Evolutionary conservation across 1,140 invertebrate genomes (phyloP), one percentile per base, ranked within the genome.

Genomic region (Berghia stephanieae): DNA sequence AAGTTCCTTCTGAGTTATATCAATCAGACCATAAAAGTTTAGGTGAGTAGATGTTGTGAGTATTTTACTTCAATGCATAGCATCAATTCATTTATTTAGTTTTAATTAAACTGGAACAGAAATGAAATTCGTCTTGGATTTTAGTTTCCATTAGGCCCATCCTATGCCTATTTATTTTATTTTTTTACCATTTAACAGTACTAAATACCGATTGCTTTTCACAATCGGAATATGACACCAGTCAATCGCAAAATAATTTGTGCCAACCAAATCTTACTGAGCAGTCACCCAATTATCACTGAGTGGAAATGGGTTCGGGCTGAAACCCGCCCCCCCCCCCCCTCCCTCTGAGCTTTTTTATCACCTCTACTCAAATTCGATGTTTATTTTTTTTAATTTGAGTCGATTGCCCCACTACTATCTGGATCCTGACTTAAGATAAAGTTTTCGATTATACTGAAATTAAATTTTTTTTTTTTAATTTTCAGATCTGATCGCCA

Each of bases 401-500:
- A n/a, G 16, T 18, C 24, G 38, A 57, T 40, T 40, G 3, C 16
- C 34, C 31, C 1, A 10, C 4, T 5, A 31, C 21, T 31, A 8
- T 2, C 13, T 24, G 13, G 24, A 16, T 16, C n/a, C 34, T 67
- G 21, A 52, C 13, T 52, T 2, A 16, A 4, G 18, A 3, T n/a
- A n/a, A 27, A 36, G 24, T 38, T 5, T n/a, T 36, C 3, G 38
- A 8, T 57, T 16, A n/a, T 49, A 38, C 10, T 6, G 2, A 52
- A 43, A 31, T 27, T 42, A 27, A 66, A 3, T n/a, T 67, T 31
- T 67, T 43, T 70, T 60, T 31, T 18, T 75, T 63, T 71, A 76
- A 16, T 46, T 81, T 82, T 27, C 79, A 84, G 83, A 83, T 6
- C 74, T 85, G 16, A 84, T 84, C 43, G 63, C 73, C 16, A 85